Conservation (phyloP, 1,140 invertebrate genomes). For the Drosophila guanche region DNA sequence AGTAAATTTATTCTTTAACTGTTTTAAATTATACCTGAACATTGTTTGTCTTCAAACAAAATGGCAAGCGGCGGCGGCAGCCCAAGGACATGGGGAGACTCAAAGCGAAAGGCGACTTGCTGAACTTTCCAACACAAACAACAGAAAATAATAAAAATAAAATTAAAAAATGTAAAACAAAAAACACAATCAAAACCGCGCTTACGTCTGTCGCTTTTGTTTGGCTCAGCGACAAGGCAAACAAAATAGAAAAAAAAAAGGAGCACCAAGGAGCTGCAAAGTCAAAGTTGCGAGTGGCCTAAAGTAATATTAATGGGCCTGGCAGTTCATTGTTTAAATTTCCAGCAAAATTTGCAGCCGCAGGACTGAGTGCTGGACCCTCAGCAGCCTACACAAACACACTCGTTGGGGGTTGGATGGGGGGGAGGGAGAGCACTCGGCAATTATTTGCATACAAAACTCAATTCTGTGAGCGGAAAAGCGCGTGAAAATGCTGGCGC, state of each 20-base stretch:
- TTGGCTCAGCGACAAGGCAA: slow-evolving; percentile 40
- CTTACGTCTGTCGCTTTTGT: slow-evolving; percentile 23
- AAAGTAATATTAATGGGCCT: slow-evolving; percentile 78
- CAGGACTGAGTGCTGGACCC: slow-evolving; percentile 44
- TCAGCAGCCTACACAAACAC: slow-evolving; percentile 40
- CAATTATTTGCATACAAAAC: slow-evolving; percentile 72
- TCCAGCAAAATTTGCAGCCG: slow-evolving; percentile 9
- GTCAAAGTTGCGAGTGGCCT: slow-evolving; percentile 72
- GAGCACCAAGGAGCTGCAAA: slow-evolving; percentile 24
- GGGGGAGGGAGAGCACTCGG: slow-evolving; percentile 43
- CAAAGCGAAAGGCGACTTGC: slow-evolving; percentile 1
- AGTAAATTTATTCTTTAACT: too few relatives aligned
- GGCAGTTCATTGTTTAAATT: slow-evolving; percentile 80
- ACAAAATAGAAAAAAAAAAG: slow-evolving; percentile 7
- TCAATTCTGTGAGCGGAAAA: slow-evolving; percentile 4
- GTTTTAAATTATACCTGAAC: too few relatives aligned
- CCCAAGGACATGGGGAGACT: too few relatives aligned
- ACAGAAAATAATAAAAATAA: slow-evolving; percentile 10
- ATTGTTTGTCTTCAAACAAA: too few relatives aligned
- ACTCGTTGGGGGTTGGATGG: slow-evolving; percentile 8
- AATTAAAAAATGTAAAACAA: background rate
- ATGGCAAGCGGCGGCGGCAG: too few relatives aligned
- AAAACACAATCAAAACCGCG: slow-evolving; percentile 5
- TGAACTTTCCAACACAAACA: slow-evolving; percentile 2
- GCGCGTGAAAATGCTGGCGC: slow-evolving; percentile 54